Evolutionary conservation across 2,797 vertebrate genomes (phyloP).

Genomic region (Mycteria americana): DNA sequence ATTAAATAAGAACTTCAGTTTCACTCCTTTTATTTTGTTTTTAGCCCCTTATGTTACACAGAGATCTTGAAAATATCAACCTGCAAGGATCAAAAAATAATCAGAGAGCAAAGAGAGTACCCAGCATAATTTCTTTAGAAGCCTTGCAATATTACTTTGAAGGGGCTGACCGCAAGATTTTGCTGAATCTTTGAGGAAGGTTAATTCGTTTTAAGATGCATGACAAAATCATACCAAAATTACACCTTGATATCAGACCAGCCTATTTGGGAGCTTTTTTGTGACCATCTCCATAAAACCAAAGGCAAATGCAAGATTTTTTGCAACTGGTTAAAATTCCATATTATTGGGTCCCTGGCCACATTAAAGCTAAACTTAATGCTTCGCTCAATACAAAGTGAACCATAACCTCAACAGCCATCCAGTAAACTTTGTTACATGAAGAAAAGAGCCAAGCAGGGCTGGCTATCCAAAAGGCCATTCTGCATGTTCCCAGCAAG

Average conservation of each 20-base stretch:
- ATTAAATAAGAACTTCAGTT: background rate
- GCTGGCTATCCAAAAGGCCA: background rate
- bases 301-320: background rate
- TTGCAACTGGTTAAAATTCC: background rate
- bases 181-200: background rate
- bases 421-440: background rate
- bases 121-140: background rate
- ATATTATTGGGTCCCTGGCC: background rate
- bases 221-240: background rate
- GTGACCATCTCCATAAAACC: background rate
- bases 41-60: background rate
- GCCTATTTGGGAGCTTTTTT: background rate
- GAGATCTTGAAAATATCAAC: background rate
- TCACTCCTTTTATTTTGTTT: background rate
- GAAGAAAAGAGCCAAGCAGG: background rate
- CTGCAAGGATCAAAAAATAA: background rate
- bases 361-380: background rate
- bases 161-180: background rate
- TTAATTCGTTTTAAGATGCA: background rate
- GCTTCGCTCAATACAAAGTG: background rate
- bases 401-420: background rate
- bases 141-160: background rate
- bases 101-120: background rate
- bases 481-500: background rate
- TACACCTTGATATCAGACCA: background rate